Evolutionary conservation across 2,113 vertebrate genomes (phyloP).

Genomic region (Chaetops frenatus): DNA sequence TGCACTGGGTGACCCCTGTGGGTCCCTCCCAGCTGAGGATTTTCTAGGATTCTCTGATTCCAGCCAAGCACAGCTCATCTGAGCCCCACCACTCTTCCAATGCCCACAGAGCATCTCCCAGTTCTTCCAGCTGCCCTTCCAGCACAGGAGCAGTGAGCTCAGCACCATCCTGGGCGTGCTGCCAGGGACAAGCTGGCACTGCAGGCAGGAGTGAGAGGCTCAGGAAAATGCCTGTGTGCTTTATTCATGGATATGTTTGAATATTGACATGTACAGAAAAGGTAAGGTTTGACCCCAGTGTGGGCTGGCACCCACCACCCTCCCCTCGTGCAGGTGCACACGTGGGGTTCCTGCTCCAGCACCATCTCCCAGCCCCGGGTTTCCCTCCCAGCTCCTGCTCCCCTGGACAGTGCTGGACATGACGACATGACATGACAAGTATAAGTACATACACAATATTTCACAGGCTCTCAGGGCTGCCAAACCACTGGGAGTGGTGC

Average conservation of each 20-base stretch:
- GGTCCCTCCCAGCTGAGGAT: neutral
- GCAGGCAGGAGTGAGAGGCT: neutral
- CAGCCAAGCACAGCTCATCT: rapidly evolving
- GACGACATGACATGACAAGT: neutral
- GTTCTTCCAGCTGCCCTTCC: rapidly evolving
- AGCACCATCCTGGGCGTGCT: rapidly evolving
- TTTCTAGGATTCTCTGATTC: neutral
- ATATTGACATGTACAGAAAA: constrained; percentile 49
- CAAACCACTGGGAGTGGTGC: neutral
- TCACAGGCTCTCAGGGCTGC: neutral
- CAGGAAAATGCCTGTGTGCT: constrained; percentile 62
- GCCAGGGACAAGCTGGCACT: rapidly evolving
- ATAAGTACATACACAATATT: neutral
- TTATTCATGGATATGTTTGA: constrained; percentile 61
- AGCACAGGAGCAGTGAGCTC: rapidly evolving
- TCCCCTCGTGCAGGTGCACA: rapidly evolving
- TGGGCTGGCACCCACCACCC: neutral
- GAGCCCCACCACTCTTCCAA: neutral
- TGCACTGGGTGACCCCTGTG: neutral
- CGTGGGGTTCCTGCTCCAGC: neutral
- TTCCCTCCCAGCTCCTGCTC: neutral
- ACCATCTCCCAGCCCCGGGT: rapidly evolving
- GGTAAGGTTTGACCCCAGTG: neutral
- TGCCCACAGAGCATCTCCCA: rapidly evolving
- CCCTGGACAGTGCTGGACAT: rapidly evolving